These are phyloP conservation scores for Homalodisca vitripennis DNA, from an alignment of 1,140 invertebrate genomes.

Conservation along the genomic window DNA sequence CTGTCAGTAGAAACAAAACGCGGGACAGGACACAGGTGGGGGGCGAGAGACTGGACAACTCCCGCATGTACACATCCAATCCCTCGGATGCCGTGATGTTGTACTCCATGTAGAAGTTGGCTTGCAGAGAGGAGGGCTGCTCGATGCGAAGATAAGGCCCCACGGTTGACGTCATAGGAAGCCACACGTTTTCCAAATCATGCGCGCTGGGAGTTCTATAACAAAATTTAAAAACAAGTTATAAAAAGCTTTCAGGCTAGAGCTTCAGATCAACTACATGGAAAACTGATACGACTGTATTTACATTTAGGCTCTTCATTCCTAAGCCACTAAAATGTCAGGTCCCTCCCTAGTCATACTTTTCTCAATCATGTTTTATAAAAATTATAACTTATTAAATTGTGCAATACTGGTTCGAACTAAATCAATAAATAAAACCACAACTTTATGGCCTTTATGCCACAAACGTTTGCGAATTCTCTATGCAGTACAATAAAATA, in stretches of 20 bases:
- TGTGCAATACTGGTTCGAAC: too few relatives aligned
- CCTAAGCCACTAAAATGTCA: too few relatives aligned
- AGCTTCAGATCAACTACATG: not conserved
- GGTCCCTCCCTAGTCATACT: too few relatives aligned
- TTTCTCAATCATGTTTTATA: too few relatives aligned
- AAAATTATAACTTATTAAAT: too few relatives aligned
- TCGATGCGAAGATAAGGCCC: slow-evolving; percentile 40
- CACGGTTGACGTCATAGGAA: slow-evolving; percentile 32
- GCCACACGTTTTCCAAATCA: slow-evolving; percentile 31
- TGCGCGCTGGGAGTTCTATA: slow-evolving; percentile 18
- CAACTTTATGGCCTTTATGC: too few relatives aligned
- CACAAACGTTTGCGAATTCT: too few relatives aligned
- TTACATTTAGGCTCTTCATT: not conserved
- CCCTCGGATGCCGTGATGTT: slow-evolving; percentile 34
- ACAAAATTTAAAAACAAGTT: too few relatives aligned
- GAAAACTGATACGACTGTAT: not conserved
- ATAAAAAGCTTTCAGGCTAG: not conserved
- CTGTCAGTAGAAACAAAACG: too few relatives aligned
- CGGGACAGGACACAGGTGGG: too few relatives aligned
- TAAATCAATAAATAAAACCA: too few relatives aligned
- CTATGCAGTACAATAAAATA: too few relatives aligned
- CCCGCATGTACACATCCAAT: slow-evolving; percentile 20
- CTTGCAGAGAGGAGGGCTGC: not conserved
- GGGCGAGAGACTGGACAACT: not conserved
- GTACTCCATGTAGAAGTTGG: slow-evolving; percentile 32